These are phyloP conservation scores for Lasioglossum marginatum DNA, from an alignment of 2,888 invertebrate species.

Conservation along the genomic window DNA sequence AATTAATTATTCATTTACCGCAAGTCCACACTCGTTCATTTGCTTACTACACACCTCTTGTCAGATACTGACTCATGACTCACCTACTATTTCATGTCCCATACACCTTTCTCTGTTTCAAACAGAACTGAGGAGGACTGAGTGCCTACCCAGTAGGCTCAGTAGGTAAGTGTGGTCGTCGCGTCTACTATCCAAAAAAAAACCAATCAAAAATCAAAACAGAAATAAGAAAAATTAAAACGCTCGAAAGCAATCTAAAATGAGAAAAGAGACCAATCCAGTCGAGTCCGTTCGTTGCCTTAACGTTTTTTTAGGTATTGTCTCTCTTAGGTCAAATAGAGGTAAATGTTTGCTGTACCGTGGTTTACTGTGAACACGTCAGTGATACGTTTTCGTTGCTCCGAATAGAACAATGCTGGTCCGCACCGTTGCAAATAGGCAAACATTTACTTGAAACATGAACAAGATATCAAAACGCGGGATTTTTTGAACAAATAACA, in stretches of 20 bases:
- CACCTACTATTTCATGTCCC: slow-evolving; percentile 82
- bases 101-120: slow-evolving; percentile 84
- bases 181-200: slow-evolving; percentile 77
- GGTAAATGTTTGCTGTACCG: slow-evolving; percentile 78
- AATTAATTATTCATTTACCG: slow-evolving; percentile 75
- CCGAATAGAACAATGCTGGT: slow-evolving; percentile 9
- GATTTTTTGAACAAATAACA: slow-evolving; percentile 51
- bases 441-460: slow-evolving; percentile 74
- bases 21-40: slow-evolving; percentile 75
- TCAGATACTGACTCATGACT: slow-evolving; percentile 78
- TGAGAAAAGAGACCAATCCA: slow-evolving; percentile 33
- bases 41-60: slow-evolving; percentile 75
- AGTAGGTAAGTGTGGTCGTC: slow-evolving; percentile 82
- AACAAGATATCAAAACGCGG: slow-evolving; percentile 45
- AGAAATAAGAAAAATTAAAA: slow-evolving; percentile 1
- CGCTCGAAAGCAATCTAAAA: slow-evolving; percentile 32
- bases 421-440: slow-evolving; percentile 50
- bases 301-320: slow-evolving; percentile 47
- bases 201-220: slow-evolving; percentile 22
- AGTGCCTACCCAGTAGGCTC: slow-evolving; percentile 82
- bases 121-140: slow-evolving; percentile 84
- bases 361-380: slow-evolving; percentile 13
- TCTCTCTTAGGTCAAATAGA: slow-evolving; percentile 57
- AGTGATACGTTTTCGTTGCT: background rate
- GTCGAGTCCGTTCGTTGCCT: slow-evolving; percentile 51